Percentiles rank a stretch among this genome's conserved stretches.
phyloP scores from a whole-genome alignment of 2,797 vertebrate genomes.

The Malacoraja senta region DNA sequence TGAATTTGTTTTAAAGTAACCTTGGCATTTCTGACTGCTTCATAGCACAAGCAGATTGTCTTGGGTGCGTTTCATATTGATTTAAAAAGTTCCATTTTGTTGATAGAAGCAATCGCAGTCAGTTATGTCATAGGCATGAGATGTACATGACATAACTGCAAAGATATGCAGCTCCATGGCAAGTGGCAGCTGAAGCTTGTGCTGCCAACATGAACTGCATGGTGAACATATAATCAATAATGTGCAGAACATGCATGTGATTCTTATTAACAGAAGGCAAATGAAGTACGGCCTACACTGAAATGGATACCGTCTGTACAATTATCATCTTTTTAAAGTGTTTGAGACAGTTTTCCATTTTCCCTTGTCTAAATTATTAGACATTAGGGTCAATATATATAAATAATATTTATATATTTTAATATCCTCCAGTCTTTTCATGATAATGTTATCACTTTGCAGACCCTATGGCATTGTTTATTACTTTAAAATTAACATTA shows the following conservation, averaged over 20 bases:
- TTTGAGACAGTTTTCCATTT: background rate
- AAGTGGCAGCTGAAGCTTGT: constrained; percentile 25
- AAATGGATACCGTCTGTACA: background rate
- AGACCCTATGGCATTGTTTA: background rate
- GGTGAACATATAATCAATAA: background rate
- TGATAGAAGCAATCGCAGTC: constrained; percentile 19
- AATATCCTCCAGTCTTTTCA: too few relatives aligned
- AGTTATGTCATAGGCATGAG: constrained; percentile 12
- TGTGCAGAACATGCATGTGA: background rate
- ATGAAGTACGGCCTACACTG: background rate
- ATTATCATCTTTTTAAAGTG: background rate
- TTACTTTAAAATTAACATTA: background rate
- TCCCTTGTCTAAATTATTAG: background rate
- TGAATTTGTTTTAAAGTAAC: background rate
- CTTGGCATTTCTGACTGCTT: background rate
- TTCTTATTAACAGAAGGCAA: constrained; percentile 28
- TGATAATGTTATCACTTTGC: background rate
- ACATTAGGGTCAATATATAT: too few relatives aligned
- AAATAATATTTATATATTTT: too few relatives aligned
- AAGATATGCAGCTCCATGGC: constrained; percentile 1
- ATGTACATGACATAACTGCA: constrained; percentile 27
- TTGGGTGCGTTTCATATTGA: background rate
- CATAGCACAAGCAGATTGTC: background rate
- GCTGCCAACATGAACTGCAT: background rate
- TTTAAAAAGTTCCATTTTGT: background rate